Percentiles rank a stretch among this genome's conserved stretches.
Conservation (phyloP, 2,113 vertebrate genomes). For the Mesembrinibis cayennensis region DNA sequence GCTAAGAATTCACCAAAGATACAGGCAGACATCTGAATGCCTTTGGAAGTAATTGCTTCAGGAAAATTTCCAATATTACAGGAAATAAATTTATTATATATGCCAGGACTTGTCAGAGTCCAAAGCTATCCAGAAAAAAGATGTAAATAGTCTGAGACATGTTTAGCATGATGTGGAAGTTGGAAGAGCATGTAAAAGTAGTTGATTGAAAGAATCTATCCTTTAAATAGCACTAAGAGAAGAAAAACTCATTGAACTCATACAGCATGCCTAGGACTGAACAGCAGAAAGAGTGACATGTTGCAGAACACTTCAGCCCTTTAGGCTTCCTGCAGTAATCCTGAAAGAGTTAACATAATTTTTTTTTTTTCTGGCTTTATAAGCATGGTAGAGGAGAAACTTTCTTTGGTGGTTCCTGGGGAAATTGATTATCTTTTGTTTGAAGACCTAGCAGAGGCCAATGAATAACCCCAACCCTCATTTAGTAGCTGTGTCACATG, state of each 20-base stretch:
- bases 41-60: neutral
- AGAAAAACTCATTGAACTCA: neutral
- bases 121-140: neutral
- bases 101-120: slow-evolving; percentile 11
- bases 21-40: neutral
- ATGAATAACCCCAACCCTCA: neutral
- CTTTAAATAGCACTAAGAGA: neutral
- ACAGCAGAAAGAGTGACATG: neutral
- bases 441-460: neutral
- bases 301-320: neutral
- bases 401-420: neutral
- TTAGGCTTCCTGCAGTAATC: neutral
- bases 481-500: neutral
- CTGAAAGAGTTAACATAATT: neutral
- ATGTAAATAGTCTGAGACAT: neutral
- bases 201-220: neutral
- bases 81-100: neutral
- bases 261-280: neutral
- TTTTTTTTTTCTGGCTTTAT: neutral
- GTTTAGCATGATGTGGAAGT: neutral
- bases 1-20: neutral
- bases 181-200: neutral
- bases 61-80: neutral
- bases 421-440: neutral
- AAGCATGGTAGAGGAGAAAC: neutral